Conservation (phyloP, 2,113 vertebrate species). For the Crotalus horridus region DNA sequence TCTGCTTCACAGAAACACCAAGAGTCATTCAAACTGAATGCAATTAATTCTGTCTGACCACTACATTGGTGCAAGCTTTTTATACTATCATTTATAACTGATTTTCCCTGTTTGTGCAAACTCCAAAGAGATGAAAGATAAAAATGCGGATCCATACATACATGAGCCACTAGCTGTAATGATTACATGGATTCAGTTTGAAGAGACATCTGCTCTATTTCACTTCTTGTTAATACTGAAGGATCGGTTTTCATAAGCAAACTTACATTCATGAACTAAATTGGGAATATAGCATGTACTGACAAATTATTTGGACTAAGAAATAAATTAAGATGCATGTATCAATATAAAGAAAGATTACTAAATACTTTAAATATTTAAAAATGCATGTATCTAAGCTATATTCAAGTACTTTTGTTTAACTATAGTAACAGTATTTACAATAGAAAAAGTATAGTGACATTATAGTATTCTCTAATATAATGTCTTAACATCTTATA, state of each 20-base stretch:
- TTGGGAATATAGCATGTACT: not conserved
- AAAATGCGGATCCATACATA: not conserved
- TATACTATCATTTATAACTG: not conserved
- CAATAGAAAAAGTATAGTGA: not conserved
- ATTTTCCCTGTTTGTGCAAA: not conserved
- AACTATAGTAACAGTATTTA: not conserved
- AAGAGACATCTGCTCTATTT: not conserved
- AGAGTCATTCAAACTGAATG: not conserved
- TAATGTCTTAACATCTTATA: not conserved
- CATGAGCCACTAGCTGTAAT: not conserved
- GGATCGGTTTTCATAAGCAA: not conserved
- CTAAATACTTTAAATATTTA: not conserved
- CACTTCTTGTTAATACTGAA: not conserved
- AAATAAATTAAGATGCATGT: not conserved
- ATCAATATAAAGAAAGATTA: not conserved
- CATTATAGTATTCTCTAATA: not conserved
- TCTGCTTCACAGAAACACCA: not conserved
- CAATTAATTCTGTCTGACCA: not conserved
- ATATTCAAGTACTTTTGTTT: not conserved
- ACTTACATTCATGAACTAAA: not conserved
- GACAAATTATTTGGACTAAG: not conserved
- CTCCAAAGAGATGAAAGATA: not conserved
- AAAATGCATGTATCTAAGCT: not conserved
- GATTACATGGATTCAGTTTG: not conserved
- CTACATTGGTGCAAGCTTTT: not conserved